Conservation (phyloP, 2,888 invertebrate genomes). For the Drosophila parthenogenetica region DNA sequence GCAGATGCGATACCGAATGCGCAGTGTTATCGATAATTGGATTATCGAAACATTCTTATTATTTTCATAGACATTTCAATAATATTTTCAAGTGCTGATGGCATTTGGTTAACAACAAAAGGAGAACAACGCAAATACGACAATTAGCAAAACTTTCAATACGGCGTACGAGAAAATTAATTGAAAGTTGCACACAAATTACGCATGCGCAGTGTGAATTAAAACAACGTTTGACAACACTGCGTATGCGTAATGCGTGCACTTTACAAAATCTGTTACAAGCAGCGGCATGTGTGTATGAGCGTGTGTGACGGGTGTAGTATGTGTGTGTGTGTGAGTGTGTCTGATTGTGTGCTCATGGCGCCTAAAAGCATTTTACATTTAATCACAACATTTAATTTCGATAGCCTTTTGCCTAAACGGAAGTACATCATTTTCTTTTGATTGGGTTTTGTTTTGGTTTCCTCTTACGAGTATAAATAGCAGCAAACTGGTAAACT, state of each 20-base stretch:
- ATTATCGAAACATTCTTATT: slow-evolving; percentile 29
- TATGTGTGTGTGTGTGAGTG: slow-evolving; percentile 25
- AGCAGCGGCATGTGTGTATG: slow-evolving; percentile 48
- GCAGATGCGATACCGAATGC: slow-evolving; percentile 51
- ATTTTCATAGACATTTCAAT: slow-evolving; percentile 41
- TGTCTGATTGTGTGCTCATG: slow-evolving; percentile 36
- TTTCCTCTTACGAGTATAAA: slow-evolving; percentile 19
- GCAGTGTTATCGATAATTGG: slow-evolving; percentile 32
- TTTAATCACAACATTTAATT: slow-evolving; percentile 77
- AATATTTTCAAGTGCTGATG: slow-evolving; percentile 83
- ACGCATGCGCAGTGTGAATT: slow-evolving; percentile 16
- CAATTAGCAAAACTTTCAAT: slow-evolving; percentile 80
- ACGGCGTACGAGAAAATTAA: slow-evolving; percentile 31
- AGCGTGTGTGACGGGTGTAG: slow-evolving; percentile 10
- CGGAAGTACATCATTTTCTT: slow-evolving; percentile 50
- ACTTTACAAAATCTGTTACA: slow-evolving; percentile 15
- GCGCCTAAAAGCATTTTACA: slow-evolving; percentile 74
- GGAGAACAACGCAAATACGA: slow-evolving; percentile 23
- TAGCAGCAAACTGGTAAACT: slow-evolving; percentile 42
- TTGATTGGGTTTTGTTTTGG: slow-evolving; percentile 17
- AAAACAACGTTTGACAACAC: slow-evolving; percentile 29
- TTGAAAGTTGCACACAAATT: slow-evolving; percentile 2
- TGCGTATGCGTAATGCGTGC: slow-evolving; percentile 69
- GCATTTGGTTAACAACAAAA: slow-evolving; percentile 41
- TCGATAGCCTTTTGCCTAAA: slow-evolving; percentile 52